phyloP scores from a whole-genome alignment of 2,113 vertebrate species.

The rabbit (Oryctolagus cuniculus) region mOryCun1.1 NC_091437.1:44400001-44400500 shows the following conservation, averaged over 20 bases:
- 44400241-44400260: not conserved
- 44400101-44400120: not conserved
- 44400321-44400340: not conserved
- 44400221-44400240: not conserved
- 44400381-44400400: not conserved
- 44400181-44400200: not conserved
- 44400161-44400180: not conserved
- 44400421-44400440: not conserved
- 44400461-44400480: not conserved
- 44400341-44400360: not conserved
- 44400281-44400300: not conserved
- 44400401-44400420: not conserved
- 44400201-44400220: not conserved
- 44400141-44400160: not conserved
- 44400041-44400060: not conserved
- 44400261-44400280: not conserved
- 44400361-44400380: not conserved
- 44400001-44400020: not conserved
- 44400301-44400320: not conserved
- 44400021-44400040: not conserved
- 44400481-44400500: not conserved
- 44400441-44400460: not conserved
- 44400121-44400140: not conserved
- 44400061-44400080: not conserved
- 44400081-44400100: not conserved